A percentile compares a stretch with the other conserved stretches of the same genome.
Conservation (phyloP, 1,140 invertebrate species). For the Aphelinus atriplicis region DNA sequence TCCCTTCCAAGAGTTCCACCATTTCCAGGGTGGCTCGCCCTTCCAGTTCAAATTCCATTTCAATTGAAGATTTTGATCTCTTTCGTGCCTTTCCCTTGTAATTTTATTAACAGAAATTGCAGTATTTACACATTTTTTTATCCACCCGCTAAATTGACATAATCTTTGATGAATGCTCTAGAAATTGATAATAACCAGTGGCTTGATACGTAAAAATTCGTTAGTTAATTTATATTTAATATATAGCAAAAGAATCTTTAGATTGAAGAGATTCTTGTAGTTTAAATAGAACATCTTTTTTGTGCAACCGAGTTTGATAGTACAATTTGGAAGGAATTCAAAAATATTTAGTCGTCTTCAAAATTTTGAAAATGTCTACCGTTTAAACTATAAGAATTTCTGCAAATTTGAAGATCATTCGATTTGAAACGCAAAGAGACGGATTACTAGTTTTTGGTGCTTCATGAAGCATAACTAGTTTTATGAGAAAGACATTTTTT, state of each 20-base stretch:
- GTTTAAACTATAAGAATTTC: neutral
- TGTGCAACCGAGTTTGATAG: neutral
- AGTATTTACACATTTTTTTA: neutral
- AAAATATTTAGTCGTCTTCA: no score
- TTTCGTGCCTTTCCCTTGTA: neutral
- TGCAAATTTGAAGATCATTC: slow-evolving; percentile 21
- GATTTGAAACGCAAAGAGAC: slow-evolving; percentile 4
- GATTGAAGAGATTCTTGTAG: no score
- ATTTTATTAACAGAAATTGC: neutral
- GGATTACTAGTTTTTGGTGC: neutral
- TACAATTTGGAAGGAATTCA: neutral
- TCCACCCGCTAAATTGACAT: no score
- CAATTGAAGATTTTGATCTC: slow-evolving; percentile 66
- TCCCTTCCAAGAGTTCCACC: slow-evolving; percentile 84
- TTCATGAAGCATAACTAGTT: slow-evolving; percentile 15
- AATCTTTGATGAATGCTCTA: no score
- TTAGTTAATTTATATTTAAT: no score
- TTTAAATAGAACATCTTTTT: no score
- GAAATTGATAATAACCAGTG: no score
- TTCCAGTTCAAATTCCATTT: slow-evolving; percentile 99
- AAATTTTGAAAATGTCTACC: no score
- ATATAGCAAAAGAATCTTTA: no score
- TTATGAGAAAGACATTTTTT: slow-evolving; percentile 13
- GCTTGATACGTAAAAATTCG: no score
- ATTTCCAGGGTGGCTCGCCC: slow-evolving; percentile 82